Evolutionary conservation across 2,113 vertebrate genomes (phyloP), one percentile per base, ranked within the genome.

Genomic region (Hipposideros armiger): DNA sequence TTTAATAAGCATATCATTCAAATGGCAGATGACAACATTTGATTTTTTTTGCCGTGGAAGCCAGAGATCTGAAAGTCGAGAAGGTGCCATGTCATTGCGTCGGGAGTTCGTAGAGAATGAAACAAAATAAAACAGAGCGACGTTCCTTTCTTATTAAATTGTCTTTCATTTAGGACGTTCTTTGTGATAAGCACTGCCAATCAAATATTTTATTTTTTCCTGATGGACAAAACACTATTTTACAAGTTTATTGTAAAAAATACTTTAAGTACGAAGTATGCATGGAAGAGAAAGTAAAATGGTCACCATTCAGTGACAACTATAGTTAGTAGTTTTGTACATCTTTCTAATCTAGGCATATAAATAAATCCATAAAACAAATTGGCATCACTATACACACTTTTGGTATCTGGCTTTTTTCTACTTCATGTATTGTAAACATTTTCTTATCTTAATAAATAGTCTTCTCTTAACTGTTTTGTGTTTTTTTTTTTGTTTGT

Each of bases 1-100:
- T 87, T 95, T 95, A 97, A 96, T 83, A 92, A 83, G 76, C 92
- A 54, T 76, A 60, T 54, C 74, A 36, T 56, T 83, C 83, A 16
- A 80, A 58, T 4, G 16, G 80, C 87, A 64, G 56, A 93, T 81
- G 90, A 84, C 87, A 97, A 32, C 1, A 50, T 95, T 87, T 87
- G 82, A 77, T 91, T 85, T 36, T 36, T 36, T 36, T 77, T 80
- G 45, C 86, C 1, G 0, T 8, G n/a, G 89, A n/a, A 16, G 78
- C 26, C 6, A 1, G 45, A 86, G 95, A 82, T 69, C 62, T 50
- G 73, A 69, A 78, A 94, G 83, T 85, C 78, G 47, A 52, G 87
- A 91, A 22, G 40, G 52, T 28, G 89, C 78, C 17, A 2, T 69
- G 83, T 52, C 32, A 58, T 45, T 8, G 19, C 73, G 69, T 78